Conservation (phyloP, 1,140 invertebrate genomes). For the Acromyrmex charruanus region DNA sequence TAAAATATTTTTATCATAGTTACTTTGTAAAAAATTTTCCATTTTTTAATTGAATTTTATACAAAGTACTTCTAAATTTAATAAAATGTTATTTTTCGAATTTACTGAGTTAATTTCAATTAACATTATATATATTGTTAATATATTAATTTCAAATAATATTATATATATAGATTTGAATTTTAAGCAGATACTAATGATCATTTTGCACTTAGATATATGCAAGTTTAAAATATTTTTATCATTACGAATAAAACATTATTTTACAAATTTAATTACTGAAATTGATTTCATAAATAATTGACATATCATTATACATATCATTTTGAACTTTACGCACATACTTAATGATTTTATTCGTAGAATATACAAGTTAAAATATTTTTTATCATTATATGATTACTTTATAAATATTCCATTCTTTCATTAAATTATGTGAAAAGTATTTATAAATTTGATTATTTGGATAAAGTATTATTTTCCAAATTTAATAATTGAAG, state of each 20-base stretch:
- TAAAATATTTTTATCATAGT: constrained; percentile 12
- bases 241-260: neutral
- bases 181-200: no score
- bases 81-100: neutral
- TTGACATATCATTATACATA: neutral
- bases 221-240: neutral
- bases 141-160: no score
- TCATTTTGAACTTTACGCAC: constrained; percentile 10
- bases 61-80: neutral
- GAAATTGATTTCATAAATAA: no score
- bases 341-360: neutral
- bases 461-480: neutral
- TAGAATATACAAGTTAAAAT: neutral
- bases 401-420: no score
- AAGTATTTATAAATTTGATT: no score
- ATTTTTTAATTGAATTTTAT: constrained; percentile 1
- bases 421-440: no score
- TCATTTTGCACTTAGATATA: neutral
- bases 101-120: no score
- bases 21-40: neutral
- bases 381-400: no score
- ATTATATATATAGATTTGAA: no score
- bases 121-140: no score
- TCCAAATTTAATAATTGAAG: neutral
- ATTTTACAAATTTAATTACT: neutral